Percentiles rank a stretch among this genome's conserved stretches.
These are phyloP conservation scores for Rhynchomys soricoides DNA, from an alignment of 2,113 vertebrate genomes.

Conservation along the genomic window DNA sequence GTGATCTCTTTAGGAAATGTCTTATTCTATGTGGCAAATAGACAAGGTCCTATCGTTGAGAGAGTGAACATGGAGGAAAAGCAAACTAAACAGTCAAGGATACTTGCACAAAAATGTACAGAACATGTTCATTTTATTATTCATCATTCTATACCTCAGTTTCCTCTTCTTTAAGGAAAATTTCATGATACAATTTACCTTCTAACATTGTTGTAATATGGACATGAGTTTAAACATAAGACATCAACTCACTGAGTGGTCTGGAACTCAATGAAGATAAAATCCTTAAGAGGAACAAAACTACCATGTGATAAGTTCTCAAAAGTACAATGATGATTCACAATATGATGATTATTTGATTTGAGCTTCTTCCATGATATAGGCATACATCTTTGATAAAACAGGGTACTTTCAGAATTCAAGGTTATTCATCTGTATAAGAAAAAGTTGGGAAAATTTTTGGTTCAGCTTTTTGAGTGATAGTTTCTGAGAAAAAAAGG, in stretches of 20 bases:
- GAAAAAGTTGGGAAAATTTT: background rate
- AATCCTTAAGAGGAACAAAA: background rate
- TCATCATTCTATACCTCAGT: background rate
- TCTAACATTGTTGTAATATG: background rate
- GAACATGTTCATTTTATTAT: background rate
- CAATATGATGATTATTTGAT: background rate
- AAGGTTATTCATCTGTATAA: background rate
- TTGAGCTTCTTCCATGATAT: background rate
- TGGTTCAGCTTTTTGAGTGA: background rate
- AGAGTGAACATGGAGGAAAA: background rate
- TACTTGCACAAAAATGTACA: background rate
- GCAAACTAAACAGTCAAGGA: background rate
- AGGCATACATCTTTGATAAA: background rate
- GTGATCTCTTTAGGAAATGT: background rate
- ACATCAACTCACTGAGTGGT: background rate
- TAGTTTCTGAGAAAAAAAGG: background rate
- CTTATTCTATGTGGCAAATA: background rate
- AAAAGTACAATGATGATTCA: background rate
- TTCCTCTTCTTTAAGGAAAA: constrained; percentile 8
- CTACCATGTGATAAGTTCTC: background rate
- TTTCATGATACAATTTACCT: background rate
- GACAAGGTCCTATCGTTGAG: background rate
- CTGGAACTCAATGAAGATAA: background rate
- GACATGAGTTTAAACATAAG: background rate
- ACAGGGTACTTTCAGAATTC: background rate